Conservation (phyloP, 2,888 invertebrate genomes). For the Andricus quercusramuli region DNA sequence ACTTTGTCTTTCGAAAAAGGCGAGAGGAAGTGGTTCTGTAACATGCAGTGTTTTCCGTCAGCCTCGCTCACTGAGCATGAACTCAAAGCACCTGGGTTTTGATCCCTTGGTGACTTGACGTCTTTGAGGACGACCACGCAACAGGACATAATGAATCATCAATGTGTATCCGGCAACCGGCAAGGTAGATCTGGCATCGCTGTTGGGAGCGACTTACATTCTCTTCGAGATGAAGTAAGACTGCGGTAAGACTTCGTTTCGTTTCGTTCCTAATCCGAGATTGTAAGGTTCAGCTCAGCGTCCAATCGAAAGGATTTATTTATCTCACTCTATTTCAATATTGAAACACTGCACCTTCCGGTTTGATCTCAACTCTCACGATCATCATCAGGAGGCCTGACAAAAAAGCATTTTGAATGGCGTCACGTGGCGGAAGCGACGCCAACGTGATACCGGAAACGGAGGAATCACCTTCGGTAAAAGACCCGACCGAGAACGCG, state of each 20-base stretch:
- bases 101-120: background rate
- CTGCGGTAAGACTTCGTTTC: conserved; percentile 30
- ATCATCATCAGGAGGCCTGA: background rate
- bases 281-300: conserved; percentile 6
- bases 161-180: conserved; percentile 56
- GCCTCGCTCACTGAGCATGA: conserved; percentile 7
- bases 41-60: background rate
- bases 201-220: conserved; percentile 52
- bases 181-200: conserved; percentile 61
- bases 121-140: conserved; percentile 43
- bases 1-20: background rate
- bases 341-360: background rate
- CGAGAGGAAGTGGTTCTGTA: conserved; percentile 6
- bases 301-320: conserved; percentile 20
- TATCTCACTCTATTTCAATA: background rate
- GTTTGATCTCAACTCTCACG: background rate
- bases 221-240: conserved; percentile 46
- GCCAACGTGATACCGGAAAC: conserved; percentile 35
- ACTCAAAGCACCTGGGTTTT: conserved; percentile 10
- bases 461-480: conserved; percentile 14
- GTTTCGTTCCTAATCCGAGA: conserved; percentile 29
- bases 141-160: conserved; percentile 55
- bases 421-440: conserved; percentile 43
- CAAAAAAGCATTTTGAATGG: conserved; percentile 17
- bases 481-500: conserved; percentile 45